Evolutionary conservation across 2,113 vertebrate species (phyloP).

Genomic region (Ciconia boyciana): DNA sequence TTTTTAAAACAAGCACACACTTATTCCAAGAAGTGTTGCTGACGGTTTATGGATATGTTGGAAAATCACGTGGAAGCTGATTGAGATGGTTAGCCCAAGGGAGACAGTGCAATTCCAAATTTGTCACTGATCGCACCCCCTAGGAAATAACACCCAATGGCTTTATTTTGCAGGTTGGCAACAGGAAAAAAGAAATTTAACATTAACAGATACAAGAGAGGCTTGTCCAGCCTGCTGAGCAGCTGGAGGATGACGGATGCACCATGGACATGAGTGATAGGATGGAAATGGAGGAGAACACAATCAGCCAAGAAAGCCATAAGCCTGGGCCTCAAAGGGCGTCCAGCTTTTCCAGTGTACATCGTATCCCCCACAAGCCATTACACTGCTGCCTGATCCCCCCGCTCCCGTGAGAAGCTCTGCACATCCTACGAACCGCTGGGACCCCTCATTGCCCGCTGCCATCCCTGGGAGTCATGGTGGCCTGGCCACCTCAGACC

Average conservation of each 20-base stretch:
- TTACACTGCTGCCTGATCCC: background rate
- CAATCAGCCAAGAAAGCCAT: background rate
- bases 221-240: background rate
- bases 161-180: background rate
- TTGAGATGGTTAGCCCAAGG: background rate
- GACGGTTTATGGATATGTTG: background rate
- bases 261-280: background rate
- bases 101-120: background rate
- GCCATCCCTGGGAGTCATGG: background rate
- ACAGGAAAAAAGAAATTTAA: background rate
- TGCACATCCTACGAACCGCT: background rate
- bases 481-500: background rate
- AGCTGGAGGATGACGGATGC: background rate
- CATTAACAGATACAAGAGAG: background rate
- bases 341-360: background rate
- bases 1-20: background rate
- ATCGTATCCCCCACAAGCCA: background rate
- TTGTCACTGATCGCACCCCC: background rate
- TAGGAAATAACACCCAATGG: background rate
- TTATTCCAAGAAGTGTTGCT: background rate
- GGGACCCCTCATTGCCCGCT: background rate
- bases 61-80: background rate
- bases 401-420: background rate
- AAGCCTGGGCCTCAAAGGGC: background rate
- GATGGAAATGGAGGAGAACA: background rate